Base-by-base conservation (phyloP, 2,797 vertebrate species). In the Lepidocolaptes lacrymiger region DNA sequence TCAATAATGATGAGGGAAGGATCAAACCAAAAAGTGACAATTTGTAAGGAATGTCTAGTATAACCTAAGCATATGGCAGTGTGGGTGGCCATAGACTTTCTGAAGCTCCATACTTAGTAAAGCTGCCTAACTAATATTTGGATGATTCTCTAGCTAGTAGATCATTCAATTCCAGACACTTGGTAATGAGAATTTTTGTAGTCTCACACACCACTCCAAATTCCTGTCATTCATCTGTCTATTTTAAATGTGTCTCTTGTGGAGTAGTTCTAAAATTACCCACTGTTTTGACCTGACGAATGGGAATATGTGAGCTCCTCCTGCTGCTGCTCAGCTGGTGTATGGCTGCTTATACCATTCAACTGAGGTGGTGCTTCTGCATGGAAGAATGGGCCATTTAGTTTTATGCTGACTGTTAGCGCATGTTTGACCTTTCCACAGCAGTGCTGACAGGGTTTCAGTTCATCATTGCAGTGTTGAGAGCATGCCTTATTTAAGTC, bases 211-310 rank as follows among this genome's bases (percentile, higher is more conserved):
- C 89, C 1, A 10, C 82, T 96, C 75, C 43, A 75, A 79, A 91
- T 89, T 89, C 62, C 26, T 85, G 58, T 91, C 49, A 75, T 88
- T 95, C 92, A 91, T 86, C 61, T 91, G 67, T 44, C 68, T 89
- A 51, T 95, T 96, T 94, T 92, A 88, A 92, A 92, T 2, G 6
- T 88, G 34, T 77, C 72, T 91, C 68, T 92, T 64, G 26, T 72
- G 85, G 73, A 89, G 82, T 59, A 83, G 73, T 86, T 83, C 66
- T 96, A 93, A 89, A 96, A 93, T 95, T 84, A 93, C 21, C n/a
- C 51, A 32, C 54, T 81, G 49, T 83, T 95, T 74, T 91, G 82
- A 85, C 87, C 85, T 92, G 68, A 85, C 26, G 43, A 71, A 41
- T 32, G 39, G 66, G 58, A 93, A 43, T 85, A 55, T 68, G 39